A percentile compares a stretch with the other conserved stretches of the same genome.
Evolutionary conservation across 2,888 invertebrate species (phyloP).

Genomic region (Mythimna albipuncta): DNA sequence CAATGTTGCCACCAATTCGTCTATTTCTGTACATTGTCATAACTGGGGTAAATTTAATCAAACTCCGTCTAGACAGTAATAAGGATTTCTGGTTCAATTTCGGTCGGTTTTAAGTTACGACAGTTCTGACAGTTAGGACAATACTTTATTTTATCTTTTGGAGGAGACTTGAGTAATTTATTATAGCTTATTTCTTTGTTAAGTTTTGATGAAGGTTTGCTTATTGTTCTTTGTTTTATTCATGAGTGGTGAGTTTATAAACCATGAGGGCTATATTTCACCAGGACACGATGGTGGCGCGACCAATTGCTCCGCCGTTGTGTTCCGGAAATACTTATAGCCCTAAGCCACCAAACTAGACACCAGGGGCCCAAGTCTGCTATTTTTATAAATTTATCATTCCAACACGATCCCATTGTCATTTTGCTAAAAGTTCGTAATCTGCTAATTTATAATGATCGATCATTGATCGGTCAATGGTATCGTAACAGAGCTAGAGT

Average conservation of each 20-base stretch:
- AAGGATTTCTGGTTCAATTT: constrained; percentile 39
- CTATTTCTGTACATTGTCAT: constrained; percentile 47
- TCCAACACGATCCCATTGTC: no score
- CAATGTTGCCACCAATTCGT: constrained; percentile 9
- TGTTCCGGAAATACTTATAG: no score
- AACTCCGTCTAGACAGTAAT: constrained; percentile 52
- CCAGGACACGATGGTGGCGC: no score
- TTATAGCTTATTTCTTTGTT: constrained; percentile 14
- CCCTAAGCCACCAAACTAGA: no score
- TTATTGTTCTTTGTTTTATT: constrained; percentile 29
- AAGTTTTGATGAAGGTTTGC: constrained; percentile 32
- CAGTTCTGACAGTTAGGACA: constrained; percentile 30
- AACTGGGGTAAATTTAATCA: constrained; percentile 51
- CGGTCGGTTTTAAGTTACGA: constrained; percentile 39
- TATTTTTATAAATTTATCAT: no score
- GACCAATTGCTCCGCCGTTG: no score
- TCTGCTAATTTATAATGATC: no score
- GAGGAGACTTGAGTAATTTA: constrained; percentile 41
- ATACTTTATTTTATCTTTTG: constrained; percentile 38
- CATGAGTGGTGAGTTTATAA: constrained; percentile 3
- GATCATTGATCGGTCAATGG: no score
- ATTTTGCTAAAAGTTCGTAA: no score
- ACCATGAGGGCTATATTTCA: no score
- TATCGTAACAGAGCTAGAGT: no score
- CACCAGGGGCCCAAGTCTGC: no score